A percentile compares a stretch with the other conserved stretches of the same genome.
Conservation (phyloP, 2,888 invertebrate species). For the Mactromeris polynyma region DNA sequence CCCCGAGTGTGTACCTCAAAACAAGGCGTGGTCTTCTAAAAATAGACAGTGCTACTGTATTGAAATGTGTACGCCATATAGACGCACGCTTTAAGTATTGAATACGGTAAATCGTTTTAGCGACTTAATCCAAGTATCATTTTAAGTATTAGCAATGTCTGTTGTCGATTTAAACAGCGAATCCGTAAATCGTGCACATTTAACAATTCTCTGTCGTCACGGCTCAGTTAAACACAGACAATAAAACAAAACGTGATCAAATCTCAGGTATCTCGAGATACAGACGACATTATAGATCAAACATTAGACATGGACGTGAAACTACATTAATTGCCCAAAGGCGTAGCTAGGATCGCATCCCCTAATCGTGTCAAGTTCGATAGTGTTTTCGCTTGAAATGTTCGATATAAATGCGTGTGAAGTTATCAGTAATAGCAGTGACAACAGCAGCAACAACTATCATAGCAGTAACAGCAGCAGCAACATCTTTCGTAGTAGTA, state of each 20-base stretch:
- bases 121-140: neutral
- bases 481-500: no score
- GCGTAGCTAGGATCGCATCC: neutral
- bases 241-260: neutral
- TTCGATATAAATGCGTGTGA: no score
- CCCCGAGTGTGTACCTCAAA: slow-evolving; percentile 14
- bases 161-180: neutral
- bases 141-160: neutral
- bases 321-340: neutral
- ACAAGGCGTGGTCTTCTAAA: slow-evolving; percentile 23
- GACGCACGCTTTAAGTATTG: neutral
- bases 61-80: slow-evolving; percentile 1
- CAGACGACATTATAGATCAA: neutral
- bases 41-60: slow-evolving; percentile 24
- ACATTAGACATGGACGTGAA: neutral
- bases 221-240: neutral
- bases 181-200: neutral
- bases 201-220: neutral
- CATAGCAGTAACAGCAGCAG: no score
- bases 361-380: no score
- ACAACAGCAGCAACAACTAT: no score
- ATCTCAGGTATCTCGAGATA: neutral
- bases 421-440: no score
- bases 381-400: no score
- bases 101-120: neutral